Conservation (phyloP, 2,113 vertebrate genomes). For the Collichthys lucidus region DNA sequence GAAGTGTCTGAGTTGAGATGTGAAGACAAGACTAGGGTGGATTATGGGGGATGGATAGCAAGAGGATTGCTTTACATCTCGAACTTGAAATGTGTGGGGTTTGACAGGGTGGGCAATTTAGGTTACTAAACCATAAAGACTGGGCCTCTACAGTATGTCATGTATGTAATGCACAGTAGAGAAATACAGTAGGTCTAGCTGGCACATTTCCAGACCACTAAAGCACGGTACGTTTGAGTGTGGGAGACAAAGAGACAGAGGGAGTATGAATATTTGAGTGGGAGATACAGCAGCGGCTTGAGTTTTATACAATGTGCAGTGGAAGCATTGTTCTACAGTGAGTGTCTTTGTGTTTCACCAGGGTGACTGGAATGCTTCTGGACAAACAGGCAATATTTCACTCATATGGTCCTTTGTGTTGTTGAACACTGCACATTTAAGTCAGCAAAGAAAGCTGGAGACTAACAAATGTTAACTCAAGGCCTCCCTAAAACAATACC, state of each 20-base stretch:
- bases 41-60: not conserved
- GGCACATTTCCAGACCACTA: constrained; percentile 43
- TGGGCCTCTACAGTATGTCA: constrained; percentile 11
- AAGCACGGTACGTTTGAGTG: constrained; percentile 22
- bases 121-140: constrained; percentile 36
- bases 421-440: constrained; percentile 57
- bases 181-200: constrained; percentile 33
- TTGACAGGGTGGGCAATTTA: constrained; percentile 42
- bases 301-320: constrained; percentile 40
- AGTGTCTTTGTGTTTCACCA: constrained; percentile 55
- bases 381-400: constrained; percentile 71
- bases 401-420: constrained; percentile 62
- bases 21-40: constrained; percentile 28
- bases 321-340: constrained; percentile 47
- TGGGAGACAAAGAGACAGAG: constrained; percentile 4
- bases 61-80: constrained; percentile 29
- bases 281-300: constrained; percentile 28
- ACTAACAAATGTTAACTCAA: constrained; percentile 61
- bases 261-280: constrained; percentile 24
- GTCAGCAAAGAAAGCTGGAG: constrained; percentile 53
- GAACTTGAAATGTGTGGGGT: constrained; percentile 29
- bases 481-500: constrained; percentile 61
- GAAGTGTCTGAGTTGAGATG: constrained; percentile 41
- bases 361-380: constrained; percentile 65
- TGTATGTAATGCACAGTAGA: constrained; percentile 17